A percentile compares a stretch with the other conserved stretches of the same genome.
Evolutionary conservation across 2,888 invertebrate species (phyloP).

Genomic region (Leucoptera coffeella): DNA sequence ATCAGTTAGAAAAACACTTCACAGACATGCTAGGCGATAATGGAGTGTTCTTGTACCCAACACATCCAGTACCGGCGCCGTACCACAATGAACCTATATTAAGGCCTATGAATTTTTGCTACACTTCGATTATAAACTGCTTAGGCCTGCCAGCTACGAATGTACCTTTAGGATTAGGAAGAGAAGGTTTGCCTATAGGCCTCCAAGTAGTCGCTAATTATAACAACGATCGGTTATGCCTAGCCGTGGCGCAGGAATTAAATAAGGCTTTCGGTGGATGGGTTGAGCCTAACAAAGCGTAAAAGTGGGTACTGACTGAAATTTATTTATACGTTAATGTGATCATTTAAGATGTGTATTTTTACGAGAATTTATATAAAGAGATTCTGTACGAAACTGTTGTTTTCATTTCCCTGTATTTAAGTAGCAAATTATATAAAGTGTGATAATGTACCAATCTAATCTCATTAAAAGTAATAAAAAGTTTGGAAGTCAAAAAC

Average conservation of each 20-base stretch:
- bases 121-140: slow-evolving; percentile 83
- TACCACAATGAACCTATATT: slow-evolving; percentile 82
- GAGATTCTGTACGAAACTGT: no score
- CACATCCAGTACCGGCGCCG: slow-evolving; percentile 84
- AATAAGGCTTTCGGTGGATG: slow-evolving; percentile 89
- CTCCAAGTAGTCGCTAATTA: slow-evolving; percentile 79
- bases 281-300: slow-evolving; percentile 57
- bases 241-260: slow-evolving; percentile 83
- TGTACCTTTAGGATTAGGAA: slow-evolving; percentile 77
- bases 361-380: no score
- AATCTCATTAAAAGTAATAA: no score
- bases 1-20: slow-evolving; percentile 57
- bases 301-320: no score
- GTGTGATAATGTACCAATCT: no score
- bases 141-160: slow-evolving; percentile 83
- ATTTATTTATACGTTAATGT: no score
- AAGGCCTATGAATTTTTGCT: slow-evolving; percentile 78
- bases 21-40: slow-evolving; percentile 71
- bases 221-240: slow-evolving; percentile 76
- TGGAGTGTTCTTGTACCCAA: slow-evolving; percentile 83
- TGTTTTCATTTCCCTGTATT: no score
- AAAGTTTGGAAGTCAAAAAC: no score
- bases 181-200: slow-evolving; percentile 80
- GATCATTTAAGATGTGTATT: no score
- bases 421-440: no score